These are phyloP conservation scores for Vidua chalybeata DNA, from an alignment of 2,113 vertebrate species.

Conservation along the genomic window DNA sequence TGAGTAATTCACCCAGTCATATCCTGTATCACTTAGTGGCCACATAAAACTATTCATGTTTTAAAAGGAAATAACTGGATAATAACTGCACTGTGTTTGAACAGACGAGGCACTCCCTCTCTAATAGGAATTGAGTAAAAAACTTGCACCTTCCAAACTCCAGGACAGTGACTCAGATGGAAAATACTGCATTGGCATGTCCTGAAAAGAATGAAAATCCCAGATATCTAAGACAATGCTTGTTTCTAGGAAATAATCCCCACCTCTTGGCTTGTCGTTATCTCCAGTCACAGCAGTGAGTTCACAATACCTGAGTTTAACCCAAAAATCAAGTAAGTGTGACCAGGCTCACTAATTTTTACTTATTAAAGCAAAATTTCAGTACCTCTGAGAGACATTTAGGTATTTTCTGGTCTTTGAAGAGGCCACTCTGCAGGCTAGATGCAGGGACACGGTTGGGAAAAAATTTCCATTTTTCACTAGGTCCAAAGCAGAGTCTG, in stretches of 20 bases:
- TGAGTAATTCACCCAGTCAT: slow-evolving; percentile 48
- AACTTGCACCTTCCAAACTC: neutral
- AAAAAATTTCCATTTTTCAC: neutral
- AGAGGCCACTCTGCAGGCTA: neutral
- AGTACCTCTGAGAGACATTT: neutral
- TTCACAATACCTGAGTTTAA: neutral
- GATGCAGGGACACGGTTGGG: neutral
- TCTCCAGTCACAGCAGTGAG: neutral
- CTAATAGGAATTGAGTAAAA: neutral
- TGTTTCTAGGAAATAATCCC: neutral
- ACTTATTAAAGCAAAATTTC: neutral
- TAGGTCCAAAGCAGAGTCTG: neutral
- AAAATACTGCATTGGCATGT: neutral
- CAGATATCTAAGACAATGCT: neutral
- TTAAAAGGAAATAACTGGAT: neutral
- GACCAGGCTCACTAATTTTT: neutral
- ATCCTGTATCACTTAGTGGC: slow-evolving; percentile 37
- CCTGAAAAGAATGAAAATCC: neutral
- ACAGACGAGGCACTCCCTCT: slow-evolving; percentile 9
- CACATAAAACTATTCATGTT: neutral
- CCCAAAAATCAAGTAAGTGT: neutral
- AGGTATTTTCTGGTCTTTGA: neutral
- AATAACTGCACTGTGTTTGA: neutral
- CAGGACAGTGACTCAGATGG: neutral
- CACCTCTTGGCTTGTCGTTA: neutral